Evolutionary conservation across 2,888 invertebrate species (phyloP), one percentile per base, ranked within the genome.

Genomic region (Beris morrisii): DNA sequence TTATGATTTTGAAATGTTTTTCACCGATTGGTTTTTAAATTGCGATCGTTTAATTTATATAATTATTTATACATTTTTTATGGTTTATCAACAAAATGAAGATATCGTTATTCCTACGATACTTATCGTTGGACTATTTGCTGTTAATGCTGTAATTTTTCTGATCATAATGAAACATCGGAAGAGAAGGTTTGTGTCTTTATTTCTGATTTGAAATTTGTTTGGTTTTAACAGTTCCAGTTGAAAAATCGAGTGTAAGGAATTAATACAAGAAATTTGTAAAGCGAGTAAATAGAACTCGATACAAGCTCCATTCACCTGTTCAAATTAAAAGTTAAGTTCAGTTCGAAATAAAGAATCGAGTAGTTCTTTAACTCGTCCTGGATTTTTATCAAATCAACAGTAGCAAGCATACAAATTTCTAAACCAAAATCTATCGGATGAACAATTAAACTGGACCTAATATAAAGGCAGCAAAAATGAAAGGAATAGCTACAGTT

Each of bases 31-130:
- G 38, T 67, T 32, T 63, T 38, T 22, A 22, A 22, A 22, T 22
- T 22, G 22, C 22, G 22, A 22, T 3, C 22, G 48, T 44, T 59
- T 61, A 43, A 43, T 64, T 69, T 66, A 43, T 13, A 45, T 31
- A 31, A 59, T 64, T 67, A 22, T 44, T 61, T 55, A 53, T 30
- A 28, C 66, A 48, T 55, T 30, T 61, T 50, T 45, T 63, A 68
- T 66, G 45, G 45, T 57, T 61, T 43, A 67, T 67, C 55, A 57
- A 38, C 38, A 38, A 7, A 38, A 38, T 57, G 46, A 73, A 90
- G 90, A 90, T 78, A 84, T 90, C 73, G 83, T 90, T 74, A 85
- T 90, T 73, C 91, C 91, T 76, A 85, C 87, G 73, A 80, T 88
- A 67, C 83, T 90, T 72, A 89, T 90, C 79, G 85, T 87, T 72